These are phyloP conservation scores for Pammene aurita DNA, from an alignment of 2,888 invertebrate species.

Conservation along the genomic window DNA sequence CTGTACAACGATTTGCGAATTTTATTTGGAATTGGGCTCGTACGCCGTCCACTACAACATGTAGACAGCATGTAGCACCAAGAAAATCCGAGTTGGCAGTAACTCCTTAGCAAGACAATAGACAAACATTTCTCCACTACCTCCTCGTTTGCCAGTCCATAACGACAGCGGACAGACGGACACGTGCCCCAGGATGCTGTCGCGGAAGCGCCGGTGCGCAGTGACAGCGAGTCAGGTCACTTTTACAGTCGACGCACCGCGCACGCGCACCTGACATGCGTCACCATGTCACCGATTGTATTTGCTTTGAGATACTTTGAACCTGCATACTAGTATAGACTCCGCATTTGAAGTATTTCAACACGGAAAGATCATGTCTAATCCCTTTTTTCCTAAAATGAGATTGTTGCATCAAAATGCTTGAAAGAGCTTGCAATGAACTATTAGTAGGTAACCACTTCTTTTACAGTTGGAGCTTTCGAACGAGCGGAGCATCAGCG, in stretches of 20 bases:
- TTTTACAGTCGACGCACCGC: slow-evolving; percentile 43
- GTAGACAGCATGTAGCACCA: too few relatives aligned
- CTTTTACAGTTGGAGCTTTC: too few relatives aligned
- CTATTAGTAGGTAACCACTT: too few relatives aligned
- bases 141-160: slow-evolving; percentile 22
- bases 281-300: slow-evolving; percentile 45
- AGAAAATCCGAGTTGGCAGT: too few relatives aligned
- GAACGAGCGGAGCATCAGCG: too few relatives aligned
- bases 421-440: too few relatives aligned
- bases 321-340: slow-evolving; percentile 2
- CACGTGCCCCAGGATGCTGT: slow-evolving; percentile 32
- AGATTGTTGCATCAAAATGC: too few relatives aligned
- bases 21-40: too few relatives aligned
- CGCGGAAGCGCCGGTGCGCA: slow-evolving; percentile 42
- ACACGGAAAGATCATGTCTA: too few relatives aligned
- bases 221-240: slow-evolving; percentile 42
- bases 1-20: too few relatives aligned
- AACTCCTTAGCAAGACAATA: neutral
- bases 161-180: slow-evolving; percentile 29
- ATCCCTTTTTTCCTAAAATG: too few relatives aligned
- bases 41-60: too few relatives aligned
- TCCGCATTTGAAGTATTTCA: neutral
- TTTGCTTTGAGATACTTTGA: slow-evolving; percentile 39
- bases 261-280: slow-evolving; percentile 40
- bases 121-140: neutral